Evolutionary conservation across 2,113 vertebrate species (phyloP).

Genomic region (Heptranchias perlo): DNA sequence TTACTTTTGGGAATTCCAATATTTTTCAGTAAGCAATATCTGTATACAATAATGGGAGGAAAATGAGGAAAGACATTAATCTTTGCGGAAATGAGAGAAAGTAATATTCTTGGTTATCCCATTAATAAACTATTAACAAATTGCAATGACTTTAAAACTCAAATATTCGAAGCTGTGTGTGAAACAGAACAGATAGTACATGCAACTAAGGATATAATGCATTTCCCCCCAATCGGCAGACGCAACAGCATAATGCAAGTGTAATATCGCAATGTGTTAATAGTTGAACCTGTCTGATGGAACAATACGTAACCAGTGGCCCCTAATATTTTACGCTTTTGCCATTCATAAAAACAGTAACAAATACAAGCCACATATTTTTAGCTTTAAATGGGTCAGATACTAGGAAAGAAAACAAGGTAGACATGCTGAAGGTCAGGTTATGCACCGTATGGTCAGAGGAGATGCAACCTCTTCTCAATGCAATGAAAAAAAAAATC

Average conservation of each 20-base stretch:
- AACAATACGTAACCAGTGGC: background rate
- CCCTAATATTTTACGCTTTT: background rate
- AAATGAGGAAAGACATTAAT: background rate
- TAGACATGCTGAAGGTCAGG: background rate
- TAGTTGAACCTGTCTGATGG: background rate
- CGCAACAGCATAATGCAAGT: background rate
- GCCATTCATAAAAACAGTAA: background rate
- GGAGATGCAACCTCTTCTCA: background rate
- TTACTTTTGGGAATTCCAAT: background rate
- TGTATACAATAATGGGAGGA: background rate
- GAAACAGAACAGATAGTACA: background rate
- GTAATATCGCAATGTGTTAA: background rate
- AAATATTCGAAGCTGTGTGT: background rate
- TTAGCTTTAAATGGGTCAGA: background rate
- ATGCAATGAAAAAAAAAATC: background rate
- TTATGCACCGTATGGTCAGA: background rate
- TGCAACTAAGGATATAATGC: background rate
- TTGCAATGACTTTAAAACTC: background rate
- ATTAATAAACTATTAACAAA: background rate
- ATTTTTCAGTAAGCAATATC: background rate
- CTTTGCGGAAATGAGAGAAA: background rate
- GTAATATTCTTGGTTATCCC: background rate
- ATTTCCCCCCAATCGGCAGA: background rate
- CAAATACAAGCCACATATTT: background rate
- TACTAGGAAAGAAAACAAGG: background rate